Conservation (phyloP, 1,140 invertebrate genomes). For the Bombus balteatus region DNA sequence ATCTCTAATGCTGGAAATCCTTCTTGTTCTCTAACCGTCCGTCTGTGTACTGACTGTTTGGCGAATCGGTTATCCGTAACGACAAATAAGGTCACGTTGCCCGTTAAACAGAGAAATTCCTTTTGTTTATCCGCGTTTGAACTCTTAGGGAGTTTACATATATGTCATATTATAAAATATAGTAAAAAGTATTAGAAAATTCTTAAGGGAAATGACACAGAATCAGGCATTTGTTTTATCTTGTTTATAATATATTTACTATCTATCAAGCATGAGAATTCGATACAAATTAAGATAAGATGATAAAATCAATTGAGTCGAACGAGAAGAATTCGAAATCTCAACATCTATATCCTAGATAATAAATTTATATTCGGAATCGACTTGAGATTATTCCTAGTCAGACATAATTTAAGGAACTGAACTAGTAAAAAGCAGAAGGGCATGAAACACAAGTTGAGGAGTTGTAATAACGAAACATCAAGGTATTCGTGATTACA, state of each 20-base stretch:
- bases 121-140: too few relatives aligned
- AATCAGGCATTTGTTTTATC: neutral
- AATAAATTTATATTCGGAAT: neutral
- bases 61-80: too few relatives aligned
- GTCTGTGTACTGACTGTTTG: too few relatives aligned
- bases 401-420: too few relatives aligned
- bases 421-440: too few relatives aligned
- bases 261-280: neutral
- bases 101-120: too few relatives aligned
- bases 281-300: neutral
- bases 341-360: neutral
- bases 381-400: too few relatives aligned
- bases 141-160: too few relatives aligned
- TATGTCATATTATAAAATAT: neutral
- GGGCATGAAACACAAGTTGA: neutral
- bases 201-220: neutral
- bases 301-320: neutral
- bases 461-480: neutral
- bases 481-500: neutral
- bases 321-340: neutral
- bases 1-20: too few relatives aligned
- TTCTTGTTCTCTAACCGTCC: too few relatives aligned
- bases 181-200: neutral
- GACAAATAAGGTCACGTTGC: too few relatives aligned
- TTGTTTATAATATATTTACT: neutral